Base-by-base conservation (phyloP, 2,797 vertebrate genomes). In the Cryptoprocta ferox region DNA sequence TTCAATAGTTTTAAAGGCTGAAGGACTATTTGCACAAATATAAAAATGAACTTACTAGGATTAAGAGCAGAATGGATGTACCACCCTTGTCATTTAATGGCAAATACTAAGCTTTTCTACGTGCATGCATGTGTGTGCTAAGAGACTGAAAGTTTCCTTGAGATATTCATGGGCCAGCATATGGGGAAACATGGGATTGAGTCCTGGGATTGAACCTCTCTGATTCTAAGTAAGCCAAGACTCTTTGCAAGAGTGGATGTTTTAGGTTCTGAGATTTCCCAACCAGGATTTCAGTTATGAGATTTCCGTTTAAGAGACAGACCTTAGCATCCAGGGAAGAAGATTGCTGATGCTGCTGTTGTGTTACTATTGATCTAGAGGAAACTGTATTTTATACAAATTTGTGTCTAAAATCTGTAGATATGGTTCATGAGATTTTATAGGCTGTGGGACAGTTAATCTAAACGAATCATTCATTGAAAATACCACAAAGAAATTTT, bases 401-500 rank as follows among this genome's bases (percentile, higher is more conserved):
- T 59, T 63, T 1, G 5, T 45, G 6, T 92, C 7, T 94, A 68
- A 48, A 71, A 83, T 70, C 16, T 86, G 37, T 93, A 88, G 88
- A 76, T 14, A 21, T 8, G n/a, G 16, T 70, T 92, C 66, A 53
- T 90, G 94, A 90, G 45, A 59, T 82, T 93, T 96, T 93, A 86
- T 0, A 93, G 63, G n/a, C 39, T 95, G 76, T 94, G 42, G 61
- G 35, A 6, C 48, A 88, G 66, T 89, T 95, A 95, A 90, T 48
- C 5, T 48, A 94, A 82, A 48, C 7, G 65, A 91, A 89, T 45
- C 21, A 39, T 80, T 90, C 92, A n/a, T 63, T 32, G 45, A 48
- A 91, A 94, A 37, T 66, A 70, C 48, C 32, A 48, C 28, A 93
- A 96, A 97, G 50, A 82, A 65, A 94, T 56, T 65, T 81, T 94